Conservation (phyloP, 2,113 vertebrate genomes). For the Rhinichthys klamathensis region DNA sequence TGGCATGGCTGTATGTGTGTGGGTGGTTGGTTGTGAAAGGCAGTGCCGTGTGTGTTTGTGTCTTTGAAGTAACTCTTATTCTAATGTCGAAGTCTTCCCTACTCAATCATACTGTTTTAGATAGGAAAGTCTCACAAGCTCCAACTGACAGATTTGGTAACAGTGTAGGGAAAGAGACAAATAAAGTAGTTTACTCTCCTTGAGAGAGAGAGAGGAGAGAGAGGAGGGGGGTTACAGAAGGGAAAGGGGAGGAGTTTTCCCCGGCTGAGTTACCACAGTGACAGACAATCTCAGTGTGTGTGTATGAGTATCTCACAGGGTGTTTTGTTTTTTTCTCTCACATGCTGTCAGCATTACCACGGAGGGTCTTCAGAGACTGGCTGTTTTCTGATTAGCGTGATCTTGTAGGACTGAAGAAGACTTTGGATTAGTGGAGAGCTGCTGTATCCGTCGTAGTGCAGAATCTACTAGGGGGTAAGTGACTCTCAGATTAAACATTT, state of each 20-base stretch:
- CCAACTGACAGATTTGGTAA: conserved; percentile 49
- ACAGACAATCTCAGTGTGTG: conserved; percentile 57
- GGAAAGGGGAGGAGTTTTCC: conserved; percentile 63
- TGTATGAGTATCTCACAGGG: conserved; percentile 31
- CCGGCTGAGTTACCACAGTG: conserved; percentile 58
- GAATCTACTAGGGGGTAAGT: conserved; percentile 44
- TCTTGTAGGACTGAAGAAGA: conserved; percentile 10
- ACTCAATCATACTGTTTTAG: conserved; percentile 52
- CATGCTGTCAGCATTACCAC: not conserved
- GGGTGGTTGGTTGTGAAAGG: conserved; percentile 17
- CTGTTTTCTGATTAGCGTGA: not conserved
- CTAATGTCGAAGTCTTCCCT: conserved; percentile 45
- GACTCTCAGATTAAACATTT: not conserved
- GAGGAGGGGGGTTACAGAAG: conserved; percentile 38
- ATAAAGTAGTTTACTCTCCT: conserved; percentile 19
- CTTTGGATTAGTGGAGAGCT: conserved; percentile 34
- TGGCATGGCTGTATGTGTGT: not conserved
- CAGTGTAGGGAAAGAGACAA: conserved; percentile 16
- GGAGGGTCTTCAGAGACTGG: not conserved
- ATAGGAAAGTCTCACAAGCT: conserved; percentile 57
- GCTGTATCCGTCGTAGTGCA: not conserved
- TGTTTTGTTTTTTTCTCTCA: conserved; percentile 13
- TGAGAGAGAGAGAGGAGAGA: not conserved
- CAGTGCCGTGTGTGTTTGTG: not conserved
- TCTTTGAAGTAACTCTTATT: conserved; percentile 26